A percentile compares a stretch with the other conserved stretches of the same genome.
Evolutionary conservation across 2,113 vertebrate genomes (phyloP).

Genomic region (Myotis yumanensis): DNA sequence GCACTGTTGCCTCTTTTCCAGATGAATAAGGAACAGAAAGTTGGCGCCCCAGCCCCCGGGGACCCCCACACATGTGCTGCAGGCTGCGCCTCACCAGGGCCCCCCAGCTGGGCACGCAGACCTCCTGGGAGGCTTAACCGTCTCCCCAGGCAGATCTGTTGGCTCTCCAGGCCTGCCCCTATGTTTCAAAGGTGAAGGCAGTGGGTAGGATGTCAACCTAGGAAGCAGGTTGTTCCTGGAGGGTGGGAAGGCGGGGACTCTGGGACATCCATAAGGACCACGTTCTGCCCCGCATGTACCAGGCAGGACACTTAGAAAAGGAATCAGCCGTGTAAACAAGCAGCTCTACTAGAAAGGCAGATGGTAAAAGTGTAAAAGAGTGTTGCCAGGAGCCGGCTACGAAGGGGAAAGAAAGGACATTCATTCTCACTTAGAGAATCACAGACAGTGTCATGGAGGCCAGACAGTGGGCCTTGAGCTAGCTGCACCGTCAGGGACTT

Average conservation of each 20-base stretch:
- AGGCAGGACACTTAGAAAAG: neutral
- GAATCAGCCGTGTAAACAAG: neutral
- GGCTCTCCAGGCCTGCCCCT: neutral
- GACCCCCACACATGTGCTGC: neutral
- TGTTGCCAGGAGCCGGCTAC: neutral
- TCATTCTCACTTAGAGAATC: neutral
- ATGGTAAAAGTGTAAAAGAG: neutral
- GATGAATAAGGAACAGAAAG: neutral
- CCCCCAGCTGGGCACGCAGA: neutral
- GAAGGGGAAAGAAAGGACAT: neutral
- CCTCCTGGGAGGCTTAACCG: neutral
- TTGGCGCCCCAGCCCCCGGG: neutral
- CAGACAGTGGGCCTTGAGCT: neutral
- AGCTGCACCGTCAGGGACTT: neutral
- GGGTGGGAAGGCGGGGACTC: neutral
- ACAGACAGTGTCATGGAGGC: rapidly evolving
- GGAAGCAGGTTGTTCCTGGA: neutral
- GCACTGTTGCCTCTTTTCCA: neutral
- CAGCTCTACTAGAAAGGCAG: neutral
- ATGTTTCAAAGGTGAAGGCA: neutral
- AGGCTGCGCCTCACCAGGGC: neutral
- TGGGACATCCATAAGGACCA: neutral
- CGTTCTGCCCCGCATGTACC: neutral
- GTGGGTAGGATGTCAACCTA: neutral
- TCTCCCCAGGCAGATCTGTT: neutral